Evolutionary conservation across 2,113 vertebrate genomes (phyloP).

Genomic region (Geothlypis trichas): DNA sequence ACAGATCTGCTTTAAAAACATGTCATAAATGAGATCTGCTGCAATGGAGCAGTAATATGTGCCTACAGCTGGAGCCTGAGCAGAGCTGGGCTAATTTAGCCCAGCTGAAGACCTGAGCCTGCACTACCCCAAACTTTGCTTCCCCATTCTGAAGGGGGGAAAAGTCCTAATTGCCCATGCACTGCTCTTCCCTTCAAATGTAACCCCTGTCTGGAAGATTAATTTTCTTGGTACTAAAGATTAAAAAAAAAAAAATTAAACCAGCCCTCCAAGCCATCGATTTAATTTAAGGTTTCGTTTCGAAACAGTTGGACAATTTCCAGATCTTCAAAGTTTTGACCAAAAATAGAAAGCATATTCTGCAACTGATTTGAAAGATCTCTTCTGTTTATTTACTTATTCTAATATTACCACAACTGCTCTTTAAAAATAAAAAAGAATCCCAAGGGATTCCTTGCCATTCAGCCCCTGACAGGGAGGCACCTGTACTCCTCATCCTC

Average conservation of each 20-base stretch:
- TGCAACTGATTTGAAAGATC: conserved; percentile 25
- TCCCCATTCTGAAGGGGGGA: not conserved
- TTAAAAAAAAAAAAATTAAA: not conserved
- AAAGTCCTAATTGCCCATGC: not conserved
- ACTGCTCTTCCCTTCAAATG: not conserved
- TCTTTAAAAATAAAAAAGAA: not conserved
- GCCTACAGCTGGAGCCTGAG: conserved; percentile 37
- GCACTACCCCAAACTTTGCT: not conserved
- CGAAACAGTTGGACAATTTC: not conserved
- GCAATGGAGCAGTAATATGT: conserved; percentile 23
- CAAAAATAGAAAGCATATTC: conserved; percentile 37
- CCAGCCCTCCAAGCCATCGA: not conserved
- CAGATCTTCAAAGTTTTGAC: conserved; percentile 14
- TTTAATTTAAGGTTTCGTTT: conserved; percentile 17
- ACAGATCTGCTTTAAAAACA: conserved; percentile 72
- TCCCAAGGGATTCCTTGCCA: not conserved
- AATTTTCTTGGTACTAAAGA: not conserved
- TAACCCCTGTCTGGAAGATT: not conserved
- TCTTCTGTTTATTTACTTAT: conserved; percentile 12
- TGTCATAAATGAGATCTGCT: conserved; percentile 66
- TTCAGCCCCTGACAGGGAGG: not conserved
- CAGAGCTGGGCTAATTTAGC: conserved; percentile 33
- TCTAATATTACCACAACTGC: not conserved
- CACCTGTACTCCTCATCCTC: not conserved
- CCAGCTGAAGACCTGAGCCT: conserved; percentile 45